Conservation (phyloP, 2,797 vertebrate genomes). For the Scleropages formosus region DNA sequence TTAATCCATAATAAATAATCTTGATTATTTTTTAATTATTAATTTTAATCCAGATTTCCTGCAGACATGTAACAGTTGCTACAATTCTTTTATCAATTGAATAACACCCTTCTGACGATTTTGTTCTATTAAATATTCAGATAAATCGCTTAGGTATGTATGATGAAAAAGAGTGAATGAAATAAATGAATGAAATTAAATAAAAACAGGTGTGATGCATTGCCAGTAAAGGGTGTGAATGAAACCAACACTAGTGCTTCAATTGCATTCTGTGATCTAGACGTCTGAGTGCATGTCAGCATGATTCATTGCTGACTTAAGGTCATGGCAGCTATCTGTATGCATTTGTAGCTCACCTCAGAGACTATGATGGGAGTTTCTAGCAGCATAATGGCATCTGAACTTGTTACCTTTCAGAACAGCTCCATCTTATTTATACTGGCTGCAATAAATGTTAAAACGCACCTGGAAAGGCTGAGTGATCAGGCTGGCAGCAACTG, state of each 20-base stretch:
- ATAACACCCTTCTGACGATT: too few species aligned
- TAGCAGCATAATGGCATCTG: neutral
- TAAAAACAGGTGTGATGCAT: neutral
- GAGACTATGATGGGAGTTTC: neutral
- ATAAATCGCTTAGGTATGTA: too few species aligned
- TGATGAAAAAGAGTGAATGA: too few species aligned
- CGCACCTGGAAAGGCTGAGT: neutral
- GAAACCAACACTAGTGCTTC: neutral
- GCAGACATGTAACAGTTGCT: too few species aligned
- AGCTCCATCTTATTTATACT: neutral
- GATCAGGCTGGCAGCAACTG: slow-evolving; percentile 9
- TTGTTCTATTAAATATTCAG: too few species aligned
- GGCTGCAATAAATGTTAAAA: slow-evolving; percentile 2
- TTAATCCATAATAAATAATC: too few species aligned
- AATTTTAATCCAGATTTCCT: too few species aligned
- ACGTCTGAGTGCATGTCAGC: neutral
- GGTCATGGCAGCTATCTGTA: neutral
- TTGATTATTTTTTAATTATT: too few species aligned
- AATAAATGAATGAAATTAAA: neutral
- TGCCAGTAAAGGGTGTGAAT: slow-evolving; percentile 1
- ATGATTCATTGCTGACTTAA: slow-evolving; percentile 17
- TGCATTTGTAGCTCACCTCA: neutral
- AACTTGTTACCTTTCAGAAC: neutral
- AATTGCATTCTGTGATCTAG: neutral
- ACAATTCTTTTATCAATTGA: too few species aligned